Percentiles rank a stretch among this genome's conserved stretches.
Evolutionary conservation across 2,113 vertebrate genomes (phyloP).

Genomic region (Climacteris rufus): DNA sequence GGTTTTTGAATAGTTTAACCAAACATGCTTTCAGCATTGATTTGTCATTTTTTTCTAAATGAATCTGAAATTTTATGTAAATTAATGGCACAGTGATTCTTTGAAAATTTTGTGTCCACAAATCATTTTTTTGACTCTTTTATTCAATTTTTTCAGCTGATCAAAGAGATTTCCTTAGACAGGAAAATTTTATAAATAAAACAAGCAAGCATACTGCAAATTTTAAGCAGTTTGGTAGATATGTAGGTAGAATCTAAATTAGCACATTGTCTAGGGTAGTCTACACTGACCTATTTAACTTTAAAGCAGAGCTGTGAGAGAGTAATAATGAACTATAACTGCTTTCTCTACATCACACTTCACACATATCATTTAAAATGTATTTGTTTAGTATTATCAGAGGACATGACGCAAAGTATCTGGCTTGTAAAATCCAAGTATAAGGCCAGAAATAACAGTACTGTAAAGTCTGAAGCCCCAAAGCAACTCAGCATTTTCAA

Average conservation of each 20-base stretch:
- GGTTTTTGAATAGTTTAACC: constrained; percentile 39
- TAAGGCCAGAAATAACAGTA: background rate
- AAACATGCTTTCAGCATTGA: constrained; percentile 54
- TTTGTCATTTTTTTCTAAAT: constrained; percentile 69
- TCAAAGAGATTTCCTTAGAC: constrained; percentile 68
- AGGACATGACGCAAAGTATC: background rate
- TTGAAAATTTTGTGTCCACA: constrained; percentile 66
- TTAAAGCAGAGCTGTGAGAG: constrained; percentile 40
- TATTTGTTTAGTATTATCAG: constrained; percentile 25
- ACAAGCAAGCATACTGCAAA: constrained; percentile 31
- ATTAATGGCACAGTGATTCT: constrained; percentile 60
- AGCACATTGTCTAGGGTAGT: constrained; percentile 38
- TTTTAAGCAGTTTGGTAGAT: constrained; percentile 31
- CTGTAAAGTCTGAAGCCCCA: background rate
- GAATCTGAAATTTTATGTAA: constrained; percentile 70
- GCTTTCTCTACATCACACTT: background rate
- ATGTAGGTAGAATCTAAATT: constrained; percentile 54
- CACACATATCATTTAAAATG: background rate
- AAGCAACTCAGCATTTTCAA: background rate
- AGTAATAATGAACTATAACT: constrained; percentile 26
- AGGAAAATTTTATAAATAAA: constrained; percentile 51
- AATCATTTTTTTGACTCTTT: constrained; percentile 43
- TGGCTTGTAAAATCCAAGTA: background rate
- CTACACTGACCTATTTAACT: constrained; percentile 53
- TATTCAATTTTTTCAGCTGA: constrained; percentile 58